These are phyloP conservation scores for Peromyscus californicus DNA, from an alignment of 2,113 vertebrate species.

Conservation along the genomic window DNA sequence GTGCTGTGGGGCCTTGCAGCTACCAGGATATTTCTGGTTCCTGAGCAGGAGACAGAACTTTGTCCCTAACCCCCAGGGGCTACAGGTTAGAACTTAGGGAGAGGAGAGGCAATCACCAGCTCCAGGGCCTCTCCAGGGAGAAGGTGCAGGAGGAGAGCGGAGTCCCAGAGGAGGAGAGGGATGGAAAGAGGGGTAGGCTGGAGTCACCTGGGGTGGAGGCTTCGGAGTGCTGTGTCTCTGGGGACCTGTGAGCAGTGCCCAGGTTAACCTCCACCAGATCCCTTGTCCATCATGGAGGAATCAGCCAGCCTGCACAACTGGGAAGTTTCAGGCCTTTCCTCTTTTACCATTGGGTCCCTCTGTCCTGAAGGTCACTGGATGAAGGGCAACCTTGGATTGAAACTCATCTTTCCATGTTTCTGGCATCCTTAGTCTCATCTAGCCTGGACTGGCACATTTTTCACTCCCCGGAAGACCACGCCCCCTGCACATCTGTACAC, in stretches of 20 bases:
- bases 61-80: not conserved
- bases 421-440: not conserved
- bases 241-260: not conserved
- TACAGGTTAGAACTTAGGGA: constrained; percentile 57
- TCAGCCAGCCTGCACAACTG: not conserved
- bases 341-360: constrained; percentile 32
- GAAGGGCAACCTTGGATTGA: not conserved
- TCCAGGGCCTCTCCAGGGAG: not conserved
- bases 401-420: not conserved
- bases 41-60: not conserved
- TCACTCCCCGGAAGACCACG: not conserved
- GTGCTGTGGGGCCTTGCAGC: not conserved
- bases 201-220: not conserved
- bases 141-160: not conserved
- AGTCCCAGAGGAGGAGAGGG: not conserved
- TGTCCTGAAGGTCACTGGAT: not conserved
- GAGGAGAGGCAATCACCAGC: not conserved
- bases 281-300: not conserved
- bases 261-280: not conserved
- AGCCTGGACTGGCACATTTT: not conserved
- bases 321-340: not conserved
- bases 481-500: too few species aligned
- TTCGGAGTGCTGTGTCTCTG: not conserved
- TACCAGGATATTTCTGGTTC: not conserved
- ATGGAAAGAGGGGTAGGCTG: constrained; percentile 6